Evolutionary conservation across 2,797 vertebrate genomes (phyloP).

Genomic region (Cynopterus sphinx): DNA sequence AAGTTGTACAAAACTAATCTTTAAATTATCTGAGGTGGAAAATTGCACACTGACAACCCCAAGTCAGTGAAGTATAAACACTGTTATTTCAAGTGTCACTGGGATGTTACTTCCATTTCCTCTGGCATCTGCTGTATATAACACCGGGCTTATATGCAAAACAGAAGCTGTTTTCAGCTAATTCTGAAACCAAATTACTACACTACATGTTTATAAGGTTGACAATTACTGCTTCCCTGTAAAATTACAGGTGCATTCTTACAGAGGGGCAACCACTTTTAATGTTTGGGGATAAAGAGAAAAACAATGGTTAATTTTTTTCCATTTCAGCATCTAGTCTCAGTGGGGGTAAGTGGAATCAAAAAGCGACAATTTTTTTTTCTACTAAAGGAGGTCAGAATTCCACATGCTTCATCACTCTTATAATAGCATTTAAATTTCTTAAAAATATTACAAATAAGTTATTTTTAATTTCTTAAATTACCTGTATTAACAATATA

Average conservation of each 20-base stretch:
- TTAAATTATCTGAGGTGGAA: background rate
- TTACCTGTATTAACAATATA: background rate
- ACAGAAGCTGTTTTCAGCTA: slow-evolving; percentile 72
- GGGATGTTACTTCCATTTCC: slow-evolving; percentile 67
- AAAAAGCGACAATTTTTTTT: slow-evolving; percentile 33
- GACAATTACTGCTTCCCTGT: slow-evolving; percentile 25
- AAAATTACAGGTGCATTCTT: slow-evolving; percentile 36
- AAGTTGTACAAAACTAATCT: slow-evolving; percentile 24
- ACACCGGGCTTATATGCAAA: slow-evolving; percentile 53
- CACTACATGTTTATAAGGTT: slow-evolving; percentile 60
- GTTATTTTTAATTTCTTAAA: slow-evolving; percentile 61
- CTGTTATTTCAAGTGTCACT: slow-evolving; percentile 74
- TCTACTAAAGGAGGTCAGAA: slow-evolving; percentile 29
- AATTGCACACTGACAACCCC: slow-evolving; percentile 65
- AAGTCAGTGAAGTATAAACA: slow-evolving; percentile 70
- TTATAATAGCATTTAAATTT: slow-evolving; percentile 66
- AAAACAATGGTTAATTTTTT: background rate
- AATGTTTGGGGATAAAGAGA: slow-evolving; percentile 19
- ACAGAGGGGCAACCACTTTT: background rate
- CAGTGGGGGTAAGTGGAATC: background rate
- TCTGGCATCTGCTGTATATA: slow-evolving; percentile 68
- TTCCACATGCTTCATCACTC: slow-evolving; percentile 29
- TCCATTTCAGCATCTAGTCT: background rate
- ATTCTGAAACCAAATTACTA: slow-evolving; percentile 72
- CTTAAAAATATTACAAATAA: slow-evolving; percentile 70